Base-by-base conservation (phyloP, 2,113 vertebrate species). In the Fulica atra region DNA sequence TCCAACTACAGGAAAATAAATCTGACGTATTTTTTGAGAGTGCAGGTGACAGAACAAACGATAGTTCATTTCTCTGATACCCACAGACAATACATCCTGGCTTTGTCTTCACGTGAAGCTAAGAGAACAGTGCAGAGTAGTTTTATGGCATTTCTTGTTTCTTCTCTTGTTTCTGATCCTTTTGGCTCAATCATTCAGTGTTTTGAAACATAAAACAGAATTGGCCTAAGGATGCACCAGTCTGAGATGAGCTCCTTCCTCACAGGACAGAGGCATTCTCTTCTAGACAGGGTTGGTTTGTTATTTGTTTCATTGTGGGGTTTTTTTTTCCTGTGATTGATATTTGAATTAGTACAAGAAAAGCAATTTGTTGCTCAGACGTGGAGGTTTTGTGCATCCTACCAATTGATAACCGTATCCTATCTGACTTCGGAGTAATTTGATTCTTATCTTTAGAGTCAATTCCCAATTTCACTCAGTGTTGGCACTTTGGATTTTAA, bases 211-310 rank as follows among this genome's bases (percentile, higher is more conserved):
- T 63, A 66, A 53, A 54, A 2, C 18, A 44, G 46, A 82, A 18
- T 5, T 59, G 24, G 21, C 65, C 50, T 31, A 46, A 3, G 0
- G 0, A 16, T n/a, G n/a, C n/a, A n/a, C n/a, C n/a, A n/a, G 72
- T 24, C 60, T 63, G 51, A 50, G n/a, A 42, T 36, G 51, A 70
- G 40, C 46, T 83, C 38, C 77, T 54, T 81, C 44, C 40, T 69
- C 56, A 6, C 25, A 29, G 65, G 40, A 66, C 20, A 36, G 28
- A 44, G 40, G 25, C 26, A 16, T 61, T 73, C 59, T 66, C 10
- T 57, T 90, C 36, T 36, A 18, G 44, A 24, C 14, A 26, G 69
- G 10, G 23, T 50, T 72, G 25, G 7, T 48, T 60, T 5, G 8
- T 8, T 80, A 13, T 3, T 51, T 51, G 24, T 51, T 51, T 26